Percentiles rank a stretch among this genome's conserved stretches.
phyloP scores from a whole-genome alignment of 2,888 invertebrate genomes.

The Buathra laborator region DNA sequence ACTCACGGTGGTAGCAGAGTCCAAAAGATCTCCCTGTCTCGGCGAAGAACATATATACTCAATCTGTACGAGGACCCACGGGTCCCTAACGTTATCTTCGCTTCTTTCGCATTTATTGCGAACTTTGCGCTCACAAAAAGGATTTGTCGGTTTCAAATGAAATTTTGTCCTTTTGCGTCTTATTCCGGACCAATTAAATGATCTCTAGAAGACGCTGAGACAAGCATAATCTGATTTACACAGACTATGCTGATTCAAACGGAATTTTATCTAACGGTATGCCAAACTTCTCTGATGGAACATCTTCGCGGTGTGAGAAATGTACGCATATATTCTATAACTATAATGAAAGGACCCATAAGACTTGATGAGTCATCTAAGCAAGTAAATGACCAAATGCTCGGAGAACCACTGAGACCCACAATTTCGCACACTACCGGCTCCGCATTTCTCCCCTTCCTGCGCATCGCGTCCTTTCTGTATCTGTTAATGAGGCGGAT shows the following conservation, averaged over 20 bases:
- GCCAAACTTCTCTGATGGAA: no score
- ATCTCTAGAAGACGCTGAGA: no score
- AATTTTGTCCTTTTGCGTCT: neutral
- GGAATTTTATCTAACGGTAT: no score
- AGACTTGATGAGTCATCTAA: constrained; percentile 36
- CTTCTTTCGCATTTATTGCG: constrained; percentile 6
- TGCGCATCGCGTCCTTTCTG: constrained; percentile 48
- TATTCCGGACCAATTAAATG: neutral
- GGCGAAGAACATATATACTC: constrained; percentile 22
- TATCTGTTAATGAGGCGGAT: constrained; percentile 77
- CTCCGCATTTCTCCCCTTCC: constrained; percentile 1
- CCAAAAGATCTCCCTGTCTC: constrained; percentile 62
- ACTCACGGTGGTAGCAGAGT: constrained; percentile 61
- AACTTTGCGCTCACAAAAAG: neutral
- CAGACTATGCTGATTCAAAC: no score
- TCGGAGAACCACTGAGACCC: constrained; percentile 33
- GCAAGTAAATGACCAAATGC: constrained; percentile 11
- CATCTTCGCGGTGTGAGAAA: no score
- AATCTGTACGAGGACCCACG: constrained; percentile 31
- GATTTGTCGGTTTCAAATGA: neutral
- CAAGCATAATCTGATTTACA: no score
- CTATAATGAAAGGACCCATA: constrained; percentile 18
- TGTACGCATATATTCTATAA: neutral
- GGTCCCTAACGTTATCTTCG: constrained; percentile 4
- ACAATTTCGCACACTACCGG: constrained; percentile 49